Base-by-base conservation (phyloP, 2,888 invertebrate species). In the Drosophila siamana region DNA sequence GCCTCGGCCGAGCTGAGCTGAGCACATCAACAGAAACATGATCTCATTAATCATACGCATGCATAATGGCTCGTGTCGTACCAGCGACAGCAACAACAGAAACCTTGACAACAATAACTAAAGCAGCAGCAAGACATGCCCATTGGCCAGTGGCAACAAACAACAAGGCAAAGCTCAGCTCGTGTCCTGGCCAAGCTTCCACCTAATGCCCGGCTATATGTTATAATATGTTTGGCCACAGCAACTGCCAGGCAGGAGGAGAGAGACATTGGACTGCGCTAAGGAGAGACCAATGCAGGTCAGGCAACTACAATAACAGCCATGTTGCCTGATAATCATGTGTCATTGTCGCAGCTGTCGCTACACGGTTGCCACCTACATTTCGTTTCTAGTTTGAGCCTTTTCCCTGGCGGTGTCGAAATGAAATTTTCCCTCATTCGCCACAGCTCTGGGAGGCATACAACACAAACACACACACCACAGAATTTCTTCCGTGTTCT, bases 1-100 rank as follows among this genome's bases (percentile, higher is more conserved):
- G 43, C 55, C 41, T 28, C 26, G 47, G 62, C 57, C 52, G 60
- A 50, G 83, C 57, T 55, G 60, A 50, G 83, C 28, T 30, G 3
- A 11, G 30, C 11, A 77, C 72, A 79, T 82, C 80, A 74, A 80
- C 86, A 72, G 77, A 69, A 86, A 84, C 87, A 81, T 86, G 83
- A 86, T 76, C 87, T 84, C 83, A 83, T 83, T 83, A 83, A 83
- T 83, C 83, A 83, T 83, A 84, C 74, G 85, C 76, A 84, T 83
- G 81, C 81, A 82, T 82, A 82, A 83, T 86, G 84, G 85, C 54
- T 72, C 70, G 74, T 83, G 86, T 86, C 69, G 26, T 73, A 75
- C 54, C 72, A 72, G 59, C 41, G 54, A 46, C 64, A 67, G 38
- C 52, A 56, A 38, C 47, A 57, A 38, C 54, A 52, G 1, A 33